Base-by-base conservation (phyloP, 2,113 vertebrate species). In the Epinephelus lanceolatus region DNA sequence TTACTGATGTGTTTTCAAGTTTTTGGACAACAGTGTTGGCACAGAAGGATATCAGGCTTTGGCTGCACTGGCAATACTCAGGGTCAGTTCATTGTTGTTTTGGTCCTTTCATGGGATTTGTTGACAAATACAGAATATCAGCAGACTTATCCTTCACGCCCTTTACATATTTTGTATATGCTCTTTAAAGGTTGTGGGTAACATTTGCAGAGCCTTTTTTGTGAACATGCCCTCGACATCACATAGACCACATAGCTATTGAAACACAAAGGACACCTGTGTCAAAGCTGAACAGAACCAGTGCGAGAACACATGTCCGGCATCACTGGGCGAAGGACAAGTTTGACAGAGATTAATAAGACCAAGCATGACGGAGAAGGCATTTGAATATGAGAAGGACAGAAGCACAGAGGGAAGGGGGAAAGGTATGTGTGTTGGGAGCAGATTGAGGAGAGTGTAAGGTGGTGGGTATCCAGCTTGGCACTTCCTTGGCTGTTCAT, bases 311-410 rank as follows among this genome's bases (percentile, higher is more conserved):
- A 69, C 72, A 76, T 66, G 65, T 75, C 71, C 18, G 2, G 45
- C 61, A 60, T 81, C 59, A 25, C n/a, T 47, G 78, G 66, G 52
- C 63, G 63, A 88, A 85, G 66, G 80, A 81, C 73, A 0, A 37
- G 21, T 66, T 19, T 82, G 78, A 75, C 74, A 82, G 67, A 71
- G 74, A 87, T 90, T 37, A 76, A 86, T 75, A 57, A 53, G 67
- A 25, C 33, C 0, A n/a, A 49, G 17, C 12, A 14, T 56, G 42
- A 53, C 69, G n/a, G 37, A 37, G 66, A 1, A 0, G 14, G 55
- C 65, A 25, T 74, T 67, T 59, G 10, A 55, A 59, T 77, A 71
- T 18, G n/a, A 55, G 70, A 51, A n/a, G 27, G 1, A 51, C 60
- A 61, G 27, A n/a, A 52, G 13, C 62, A 70, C 18, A 73, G 33